Percentiles rank a stretch among this genome's conserved stretches.
Evolutionary conservation across 1,140 invertebrate species (phyloP).

Genomic region (Bradysia coprophila): DNA sequence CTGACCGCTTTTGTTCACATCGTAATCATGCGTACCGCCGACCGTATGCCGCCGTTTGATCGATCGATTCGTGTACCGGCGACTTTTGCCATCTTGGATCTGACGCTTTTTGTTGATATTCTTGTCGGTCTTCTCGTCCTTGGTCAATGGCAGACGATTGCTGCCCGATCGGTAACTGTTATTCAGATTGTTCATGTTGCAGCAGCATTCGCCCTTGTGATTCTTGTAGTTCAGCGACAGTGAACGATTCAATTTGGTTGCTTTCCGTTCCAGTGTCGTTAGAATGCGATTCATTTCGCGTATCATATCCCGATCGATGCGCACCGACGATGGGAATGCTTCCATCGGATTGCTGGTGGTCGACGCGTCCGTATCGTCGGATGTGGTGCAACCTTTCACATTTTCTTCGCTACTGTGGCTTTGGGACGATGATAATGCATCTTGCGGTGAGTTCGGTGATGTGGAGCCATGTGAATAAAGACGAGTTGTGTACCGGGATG

Average conservation of each 20-base stretch:
- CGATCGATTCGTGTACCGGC: constrained; percentile 31
- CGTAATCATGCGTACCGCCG: constrained; percentile 66
- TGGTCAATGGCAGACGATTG: constrained; percentile 47
- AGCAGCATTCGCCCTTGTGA: constrained; percentile 11
- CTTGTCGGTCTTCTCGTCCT: constrained; percentile 65
- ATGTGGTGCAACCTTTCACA: not conserved
- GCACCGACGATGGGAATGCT: constrained; percentile 3
- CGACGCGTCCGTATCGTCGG: constrained; percentile 18
- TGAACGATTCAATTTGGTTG: constrained; percentile 30
- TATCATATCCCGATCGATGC: constrained; percentile 1
- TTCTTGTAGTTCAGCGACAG: constrained; percentile 38
- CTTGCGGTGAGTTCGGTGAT: not conserved
- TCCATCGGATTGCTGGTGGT: constrained; percentile 23
- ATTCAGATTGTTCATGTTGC: constrained; percentile 20
- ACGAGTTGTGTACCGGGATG: not conserved
- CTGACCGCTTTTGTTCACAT: constrained; percentile 16
- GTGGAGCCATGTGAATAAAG: not conserved
- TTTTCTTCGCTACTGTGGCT: not conserved
- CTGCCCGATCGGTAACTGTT: constrained; percentile 26
- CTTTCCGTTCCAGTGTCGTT: constrained; percentile 2
- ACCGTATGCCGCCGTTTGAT: constrained; percentile 83
- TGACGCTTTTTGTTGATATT: constrained; percentile 55
- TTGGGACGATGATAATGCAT: not conserved
- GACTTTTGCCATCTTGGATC: constrained; percentile 24
- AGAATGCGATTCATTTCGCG: constrained; percentile 4